Evolutionary conservation across 2,888 invertebrate genomes (phyloP).

Genomic region (Nomada fucata): DNA sequence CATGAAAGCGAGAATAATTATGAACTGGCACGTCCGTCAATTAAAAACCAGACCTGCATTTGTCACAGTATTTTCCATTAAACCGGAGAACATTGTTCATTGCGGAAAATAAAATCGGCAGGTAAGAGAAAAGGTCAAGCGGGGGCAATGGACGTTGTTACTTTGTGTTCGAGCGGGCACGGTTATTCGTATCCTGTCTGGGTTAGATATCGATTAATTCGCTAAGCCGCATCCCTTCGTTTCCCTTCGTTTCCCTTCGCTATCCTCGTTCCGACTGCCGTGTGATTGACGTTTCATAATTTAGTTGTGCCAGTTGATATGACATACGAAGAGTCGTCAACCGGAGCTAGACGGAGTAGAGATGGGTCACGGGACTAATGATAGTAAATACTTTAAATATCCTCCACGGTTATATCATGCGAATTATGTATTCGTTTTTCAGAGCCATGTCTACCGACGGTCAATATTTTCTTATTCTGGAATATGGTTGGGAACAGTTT

Average conservation of each 20-base stretch:
- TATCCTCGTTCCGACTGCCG: constrained; percentile 58
- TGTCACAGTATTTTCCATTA: no score
- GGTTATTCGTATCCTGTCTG: constrained; percentile 67
- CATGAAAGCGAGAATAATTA: no score
- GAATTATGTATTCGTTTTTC: not conserved
- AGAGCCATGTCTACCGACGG: no score
- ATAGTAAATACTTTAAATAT: constrained; percentile 28
- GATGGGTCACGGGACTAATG: constrained; percentile 5
- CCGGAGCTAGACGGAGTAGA: constrained; percentile 30
- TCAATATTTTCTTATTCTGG: not conserved
- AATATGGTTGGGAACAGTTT: constrained; percentile 6
- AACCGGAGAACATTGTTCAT: not conserved
- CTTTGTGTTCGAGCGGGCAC: constrained; percentile 38
- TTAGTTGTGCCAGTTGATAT: constrained; percentile 76
- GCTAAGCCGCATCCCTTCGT: constrained; percentile 53
- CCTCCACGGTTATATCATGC: not conserved
- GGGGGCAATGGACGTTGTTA: constrained; percentile 45
- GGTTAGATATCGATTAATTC: constrained; percentile 75
- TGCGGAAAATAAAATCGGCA: constrained; percentile 24
- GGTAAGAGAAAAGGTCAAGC: not conserved
- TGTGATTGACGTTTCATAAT: constrained; percentile 79
- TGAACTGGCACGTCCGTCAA: no score
- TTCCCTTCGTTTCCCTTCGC: constrained; percentile 52
- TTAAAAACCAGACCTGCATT: no score
- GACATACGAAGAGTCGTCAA: constrained; percentile 70